Evolutionary conservation across 2,888 invertebrate genomes (phyloP).

Genomic region (Lagria hirta): DNA sequence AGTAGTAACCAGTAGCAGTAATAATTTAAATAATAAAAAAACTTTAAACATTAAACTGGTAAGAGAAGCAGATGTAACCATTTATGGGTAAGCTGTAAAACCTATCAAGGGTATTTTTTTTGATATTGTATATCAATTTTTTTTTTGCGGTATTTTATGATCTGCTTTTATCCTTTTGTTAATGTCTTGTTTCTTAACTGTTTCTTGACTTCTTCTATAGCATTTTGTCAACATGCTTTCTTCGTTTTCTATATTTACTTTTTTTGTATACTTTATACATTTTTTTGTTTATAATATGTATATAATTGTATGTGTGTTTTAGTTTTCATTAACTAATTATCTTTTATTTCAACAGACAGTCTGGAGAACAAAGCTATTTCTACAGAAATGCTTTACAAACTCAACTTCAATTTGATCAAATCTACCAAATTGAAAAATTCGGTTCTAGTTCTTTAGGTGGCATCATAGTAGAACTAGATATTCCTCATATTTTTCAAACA

Average conservation of each 20-base stretch:
- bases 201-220: too few relatives aligned
- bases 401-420: slow-evolving; percentile 39
- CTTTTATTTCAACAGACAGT: too few relatives aligned
- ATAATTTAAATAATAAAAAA: slow-evolving; percentile 37
- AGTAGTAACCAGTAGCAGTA: slow-evolving; percentile 48
- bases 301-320: too few relatives aligned
- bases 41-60: slow-evolving; percentile 42
- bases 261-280: too few relatives aligned
- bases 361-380: slow-evolving; percentile 48
- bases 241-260: too few relatives aligned
- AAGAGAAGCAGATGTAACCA: slow-evolving; percentile 47
- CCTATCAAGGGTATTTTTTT: background rate
- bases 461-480: slow-evolving; percentile 43
- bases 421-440: slow-evolving; percentile 47
- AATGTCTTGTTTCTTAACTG: slow-evolving; percentile 24
- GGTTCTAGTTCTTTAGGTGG: slow-evolving; percentile 52
- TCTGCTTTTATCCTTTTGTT: background rate
- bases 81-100: slow-evolving; percentile 48
- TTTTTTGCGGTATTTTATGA: background rate
- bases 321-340: too few relatives aligned
- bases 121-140: too few relatives aligned
- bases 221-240: too few relatives aligned
- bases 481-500: slow-evolving; percentile 43
- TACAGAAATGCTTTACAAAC: slow-evolving; percentile 35
- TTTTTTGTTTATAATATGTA: too few relatives aligned